These are phyloP conservation scores for Eptatretus burgeri DNA, from an alignment of 2,113 vertebrate species.

Conservation along the genomic window DNA sequence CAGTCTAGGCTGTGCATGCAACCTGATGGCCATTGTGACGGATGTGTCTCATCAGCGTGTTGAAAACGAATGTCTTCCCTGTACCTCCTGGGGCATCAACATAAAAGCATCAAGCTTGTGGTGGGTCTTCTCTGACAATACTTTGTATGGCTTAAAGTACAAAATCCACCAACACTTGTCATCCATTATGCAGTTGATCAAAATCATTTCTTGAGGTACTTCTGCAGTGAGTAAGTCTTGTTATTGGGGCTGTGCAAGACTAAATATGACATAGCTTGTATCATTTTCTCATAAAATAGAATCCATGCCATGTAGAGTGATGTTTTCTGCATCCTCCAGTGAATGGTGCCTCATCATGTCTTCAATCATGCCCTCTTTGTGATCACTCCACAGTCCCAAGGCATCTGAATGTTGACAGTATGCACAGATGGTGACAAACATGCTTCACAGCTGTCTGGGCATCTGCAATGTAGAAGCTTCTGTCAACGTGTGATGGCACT, in stretches of 20 bases:
- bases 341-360: neutral
- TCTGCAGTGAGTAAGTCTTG: too few relatives aligned
- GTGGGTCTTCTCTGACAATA: too few relatives aligned
- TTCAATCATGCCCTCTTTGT: neutral
- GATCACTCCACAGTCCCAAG: neutral
- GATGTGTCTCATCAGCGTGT: too few relatives aligned
- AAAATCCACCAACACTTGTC: too few relatives aligned
- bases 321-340: neutral
- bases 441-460: neutral
- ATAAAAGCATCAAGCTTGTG: too few relatives aligned
- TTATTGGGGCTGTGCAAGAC: neutral
- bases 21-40: too few relatives aligned
- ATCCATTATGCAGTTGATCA: too few relatives aligned
- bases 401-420: neutral
- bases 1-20: too few relatives aligned
- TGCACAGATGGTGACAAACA: constrained; percentile 1
- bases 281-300: neutral
- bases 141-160: too few relatives aligned
- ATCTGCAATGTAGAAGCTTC: neutral
- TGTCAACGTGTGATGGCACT: constrained; percentile 1
- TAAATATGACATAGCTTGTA: too few relatives aligned
- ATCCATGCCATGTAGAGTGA: neutral
- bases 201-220: neutral
- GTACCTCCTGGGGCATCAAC: too few relatives aligned
- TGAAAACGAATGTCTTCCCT: too few relatives aligned